Evolutionary conservation across 1,140 invertebrate species (phyloP), one percentile per base, ranked within the genome.

Genomic region (Bombyx mori): DNA sequence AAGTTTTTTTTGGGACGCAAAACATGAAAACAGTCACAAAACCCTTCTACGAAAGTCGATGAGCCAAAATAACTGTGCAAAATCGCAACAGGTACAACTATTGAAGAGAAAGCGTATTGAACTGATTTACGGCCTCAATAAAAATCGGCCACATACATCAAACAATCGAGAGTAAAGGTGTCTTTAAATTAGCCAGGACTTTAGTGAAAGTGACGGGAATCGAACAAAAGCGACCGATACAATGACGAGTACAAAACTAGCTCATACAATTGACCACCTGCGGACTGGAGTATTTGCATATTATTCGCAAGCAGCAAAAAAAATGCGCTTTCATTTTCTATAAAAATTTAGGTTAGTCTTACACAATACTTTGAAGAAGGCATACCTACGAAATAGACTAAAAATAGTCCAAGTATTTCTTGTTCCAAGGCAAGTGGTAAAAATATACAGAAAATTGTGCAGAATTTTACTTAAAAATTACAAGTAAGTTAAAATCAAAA

Each of bases 271-370:
- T 67, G 75, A 73, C 79, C 83, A 82, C 83, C 83, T 78, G 75
- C 71, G 43, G 83, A 73, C 82, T 62, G 47, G 51, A 57, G 52
- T 56, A 82, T 85, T 86, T 82, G 75, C 79, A 84, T 84, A 83
- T 82, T 83, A 79, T 83, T 79, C 74, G 73, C 72, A 73, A 75
- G 69, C 58, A 9, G 57, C 62, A 63, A 69, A 75, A 72, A 69
- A 60, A 63, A 76, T 82, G 79, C 77, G 66, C 66, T 86, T 82
- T 77, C 70, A 69, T 56, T 35, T 35, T 35, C 26, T 35, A 35
- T 35, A 35, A 35, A 18, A 35, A 35, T 35, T 35, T 35, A 35
- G 26, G 26, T 70, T 66, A 71, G 70, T 73, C 54, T 50, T 61
- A 50, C 57, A 10, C 48, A 57, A 56, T 54, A 58, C 26, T 35